Evolutionary conservation across 2,888 invertebrate genomes (phyloP).

Genomic region (Pachymerium ferrugineum): DNA sequence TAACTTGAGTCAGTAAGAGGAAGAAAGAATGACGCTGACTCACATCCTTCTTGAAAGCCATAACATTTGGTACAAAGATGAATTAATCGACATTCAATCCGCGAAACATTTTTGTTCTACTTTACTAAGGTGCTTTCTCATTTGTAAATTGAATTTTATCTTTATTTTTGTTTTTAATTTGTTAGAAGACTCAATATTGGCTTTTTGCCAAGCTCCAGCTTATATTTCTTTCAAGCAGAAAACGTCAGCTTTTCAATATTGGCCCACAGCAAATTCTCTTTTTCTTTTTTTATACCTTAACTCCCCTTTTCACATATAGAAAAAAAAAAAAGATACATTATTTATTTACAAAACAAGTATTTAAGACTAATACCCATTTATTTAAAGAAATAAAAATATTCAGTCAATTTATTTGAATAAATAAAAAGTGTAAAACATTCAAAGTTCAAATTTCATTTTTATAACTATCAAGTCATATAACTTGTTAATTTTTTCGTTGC

Average conservation of each 20-base stretch:
- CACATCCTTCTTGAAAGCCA: not conserved
- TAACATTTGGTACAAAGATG: not conserved
- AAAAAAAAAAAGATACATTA: too few species aligned
- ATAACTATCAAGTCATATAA: slow-evolving; percentile 19
- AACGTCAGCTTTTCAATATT: slow-evolving; percentile 27
- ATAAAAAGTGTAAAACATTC: not conserved
- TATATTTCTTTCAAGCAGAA: slow-evolving; percentile 25
- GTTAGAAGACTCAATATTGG: slow-evolving; percentile 27
- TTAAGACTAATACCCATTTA: too few species aligned
- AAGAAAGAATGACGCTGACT: slow-evolving; percentile 9
- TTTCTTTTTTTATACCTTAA: not conserved
- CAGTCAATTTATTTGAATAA: too few species aligned
- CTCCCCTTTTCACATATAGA: too few species aligned
- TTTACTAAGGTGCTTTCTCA: too few species aligned
- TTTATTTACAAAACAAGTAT: too few species aligned
- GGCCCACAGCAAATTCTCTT: slow-evolving; percentile 23
- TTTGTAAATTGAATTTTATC: slow-evolving; percentile 27
- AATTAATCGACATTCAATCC: not conserved
- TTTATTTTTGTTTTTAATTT: slow-evolving; percentile 27
- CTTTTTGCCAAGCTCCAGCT: slow-evolving; percentile 21
- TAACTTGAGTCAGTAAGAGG: not conserved
- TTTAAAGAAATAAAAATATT: too few species aligned
- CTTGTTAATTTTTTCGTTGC: slow-evolving; percentile 12
- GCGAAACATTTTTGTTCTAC: too few species aligned
- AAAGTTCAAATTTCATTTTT: slow-evolving; percentile 27